Evolutionary conservation across 2,888 invertebrate species (phyloP).

Genomic region (Balanococcus diminutus): DNA sequence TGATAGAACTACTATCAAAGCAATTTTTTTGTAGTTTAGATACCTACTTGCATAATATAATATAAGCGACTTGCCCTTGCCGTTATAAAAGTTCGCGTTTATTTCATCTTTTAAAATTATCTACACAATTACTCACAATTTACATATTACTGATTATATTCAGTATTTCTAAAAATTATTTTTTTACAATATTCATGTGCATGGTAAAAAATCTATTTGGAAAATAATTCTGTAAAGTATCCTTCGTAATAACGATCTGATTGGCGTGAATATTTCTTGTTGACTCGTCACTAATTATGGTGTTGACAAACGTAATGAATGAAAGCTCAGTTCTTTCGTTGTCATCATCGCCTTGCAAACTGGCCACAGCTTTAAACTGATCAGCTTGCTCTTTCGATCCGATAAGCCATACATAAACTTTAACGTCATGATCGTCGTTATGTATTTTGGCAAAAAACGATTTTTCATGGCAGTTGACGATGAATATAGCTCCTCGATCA

Average conservation of each 20-base stretch:
- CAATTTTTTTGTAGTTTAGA: no score
- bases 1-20: no score
- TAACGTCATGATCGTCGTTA: neutral
- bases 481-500: constrained; percentile 16
- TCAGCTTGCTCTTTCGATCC: neutral
- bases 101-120: no score
- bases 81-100: no score
- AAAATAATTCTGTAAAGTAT: constrained; percentile 1
- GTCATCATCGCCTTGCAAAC: neutral
- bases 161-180: neutral
- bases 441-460: constrained; percentile 1
- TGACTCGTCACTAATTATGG: neutral
- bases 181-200: constrained; percentile 15
- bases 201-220: neutral
- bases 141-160: no score
- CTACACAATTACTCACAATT: no score
- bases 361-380: neutral
- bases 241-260: constrained; percentile 23
- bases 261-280: constrained; percentile 6
- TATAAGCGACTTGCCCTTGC: no score
- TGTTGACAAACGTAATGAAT: constrained; percentile 28
- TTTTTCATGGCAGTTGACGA: constrained; percentile 28
- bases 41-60: no score
- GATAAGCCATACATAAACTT: constrained; percentile 42
- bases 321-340: neutral